Evolutionary conservation across 2,113 vertebrate genomes (phyloP), one percentile per base, ranked within the genome.

Genomic region (Sapayoa aenigma): DNA sequence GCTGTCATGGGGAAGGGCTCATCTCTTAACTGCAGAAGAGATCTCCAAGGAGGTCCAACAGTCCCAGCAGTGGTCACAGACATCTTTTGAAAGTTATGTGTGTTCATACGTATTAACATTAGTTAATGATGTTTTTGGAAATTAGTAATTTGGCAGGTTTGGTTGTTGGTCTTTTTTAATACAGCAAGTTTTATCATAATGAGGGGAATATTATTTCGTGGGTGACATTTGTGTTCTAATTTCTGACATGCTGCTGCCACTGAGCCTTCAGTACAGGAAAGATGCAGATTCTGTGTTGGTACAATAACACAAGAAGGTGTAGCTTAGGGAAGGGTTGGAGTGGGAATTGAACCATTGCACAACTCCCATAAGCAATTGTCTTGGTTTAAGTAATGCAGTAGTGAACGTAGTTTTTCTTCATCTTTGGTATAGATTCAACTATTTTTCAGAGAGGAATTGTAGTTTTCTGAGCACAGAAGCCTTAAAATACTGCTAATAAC

Each of bases 401-500:
- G 23, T n/a, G 22, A 90, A 59, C 30, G 17, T 60, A 50, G 16
- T 50, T 82, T 83, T 84, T 46, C 62, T 62, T 84, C 11, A 6
- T 93, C 62, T 76, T 71, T 9, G 0, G 37, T 76, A 8, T 23
- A 39, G 73, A 42, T 69, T 82, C 55, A 77, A 72, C 23, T 33
- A 27, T 37, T 59, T n/a, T 53, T 69, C 52, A 52, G 68, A 84
- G 47, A 88, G 58, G 65, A 94, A 74, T 5, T 81, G 44, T 52
- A 52, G 22, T 77, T 59, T 93, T 67, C 24, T 12, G 11, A 72
- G 49, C 25, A 31, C 8, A 84, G 68, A 65, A 96, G 65, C 49
- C 83, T 93, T 92, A 78, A 94, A 81, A 87, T 94, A 75, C 44
- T 63, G 68, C 52, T 92, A 82, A 95, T 84, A 94, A 78, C 65